A percentile compares a stretch with the other conserved stretches of the same genome.
These are phyloP conservation scores for Syngnathus acus DNA, from an alignment of 2,797 vertebrate species.

Conservation along the genomic window DNA sequence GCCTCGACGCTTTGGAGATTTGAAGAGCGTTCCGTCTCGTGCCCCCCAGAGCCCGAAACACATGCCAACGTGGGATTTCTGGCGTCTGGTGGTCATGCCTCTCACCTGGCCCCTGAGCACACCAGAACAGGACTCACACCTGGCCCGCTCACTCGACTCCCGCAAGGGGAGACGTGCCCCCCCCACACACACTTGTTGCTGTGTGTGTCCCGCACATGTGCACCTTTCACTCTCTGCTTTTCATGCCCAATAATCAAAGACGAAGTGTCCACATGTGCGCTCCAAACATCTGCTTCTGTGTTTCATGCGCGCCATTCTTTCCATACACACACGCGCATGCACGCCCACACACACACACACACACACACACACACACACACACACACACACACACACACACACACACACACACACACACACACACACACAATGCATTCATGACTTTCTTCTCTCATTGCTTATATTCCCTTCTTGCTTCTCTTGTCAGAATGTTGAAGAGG, in stretches of 20 bases:
- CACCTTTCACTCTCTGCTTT: slow-evolving; percentile 29
- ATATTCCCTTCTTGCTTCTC: neutral
- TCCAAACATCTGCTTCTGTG: slow-evolving; percentile 63
- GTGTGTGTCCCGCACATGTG: slow-evolving; percentile 12
- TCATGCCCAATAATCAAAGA: slow-evolving; percentile 50
- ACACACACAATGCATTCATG: slow-evolving; percentile 6
- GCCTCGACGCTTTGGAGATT: neutral
- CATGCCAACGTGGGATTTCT: slow-evolving; percentile 39
- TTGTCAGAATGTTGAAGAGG: slow-evolving; percentile 14
- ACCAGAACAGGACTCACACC: slow-evolving; percentile 44
- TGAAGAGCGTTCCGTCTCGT: neutral
- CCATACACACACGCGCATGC: slow-evolving; percentile 24
- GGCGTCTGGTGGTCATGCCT: slow-evolving; percentile 51
- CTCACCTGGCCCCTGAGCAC: slow-evolving; percentile 50
- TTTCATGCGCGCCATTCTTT: slow-evolving; percentile 44
- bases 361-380: slow-evolving; percentile 7
- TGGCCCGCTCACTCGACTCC: slow-evolving; percentile 50
- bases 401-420: slow-evolving; percentile 7
- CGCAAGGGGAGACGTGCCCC: slow-evolving; percentile 27
- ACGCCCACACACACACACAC: slow-evolving; percentile 5
- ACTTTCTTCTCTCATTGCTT: neutral
- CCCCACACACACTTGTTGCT: slow-evolving; percentile 13
- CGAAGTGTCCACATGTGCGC: slow-evolving; percentile 55
- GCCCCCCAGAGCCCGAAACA: slow-evolving; percentile 21
- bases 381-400: slow-evolving; percentile 10